Evolutionary conservation across 1,140 invertebrate genomes (phyloP).

Genomic region (Diploscapter pachys): DNA sequence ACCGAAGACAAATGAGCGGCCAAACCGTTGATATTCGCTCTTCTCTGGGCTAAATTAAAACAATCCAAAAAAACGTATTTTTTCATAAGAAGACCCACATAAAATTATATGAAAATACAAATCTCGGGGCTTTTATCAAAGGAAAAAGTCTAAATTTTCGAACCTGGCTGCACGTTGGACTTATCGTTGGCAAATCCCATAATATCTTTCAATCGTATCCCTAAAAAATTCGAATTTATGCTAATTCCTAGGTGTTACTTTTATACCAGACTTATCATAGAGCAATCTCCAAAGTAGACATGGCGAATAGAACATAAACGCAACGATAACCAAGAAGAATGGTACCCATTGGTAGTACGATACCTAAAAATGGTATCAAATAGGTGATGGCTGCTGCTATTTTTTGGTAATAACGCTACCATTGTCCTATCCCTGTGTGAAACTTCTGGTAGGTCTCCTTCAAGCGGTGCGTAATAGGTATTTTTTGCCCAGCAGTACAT

Average conservation of each 20-base stretch:
- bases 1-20: conserved; percentile 53
- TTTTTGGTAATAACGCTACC: background rate
- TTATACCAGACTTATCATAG: conserved; percentile 42
- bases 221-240: background rate
- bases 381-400: conserved; percentile 54
- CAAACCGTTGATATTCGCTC: conserved; percentile 47
- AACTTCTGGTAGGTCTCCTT: conserved; percentile 45
- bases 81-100: no score
- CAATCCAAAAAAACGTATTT: background rate
- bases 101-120: no score
- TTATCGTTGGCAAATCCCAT: conserved; percentile 53
- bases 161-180: conserved; percentile 52
- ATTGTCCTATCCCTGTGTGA: conserved; percentile 38
- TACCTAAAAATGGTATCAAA: conserved; percentile 44
- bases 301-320: conserved; percentile 56
- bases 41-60: conserved; percentile 32
- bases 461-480: conserved; percentile 53
- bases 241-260: background rate
- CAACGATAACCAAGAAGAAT: conserved; percentile 60
- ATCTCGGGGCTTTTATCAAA: no score
- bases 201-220: conserved; percentile 56
- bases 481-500: conserved; percentile 59
- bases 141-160: no score
- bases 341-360: conserved; percentile 62
- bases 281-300: conserved; percentile 52